phyloP scores from a whole-genome alignment of 2,113 vertebrate genomes.

The Rhea pennata region DNA sequence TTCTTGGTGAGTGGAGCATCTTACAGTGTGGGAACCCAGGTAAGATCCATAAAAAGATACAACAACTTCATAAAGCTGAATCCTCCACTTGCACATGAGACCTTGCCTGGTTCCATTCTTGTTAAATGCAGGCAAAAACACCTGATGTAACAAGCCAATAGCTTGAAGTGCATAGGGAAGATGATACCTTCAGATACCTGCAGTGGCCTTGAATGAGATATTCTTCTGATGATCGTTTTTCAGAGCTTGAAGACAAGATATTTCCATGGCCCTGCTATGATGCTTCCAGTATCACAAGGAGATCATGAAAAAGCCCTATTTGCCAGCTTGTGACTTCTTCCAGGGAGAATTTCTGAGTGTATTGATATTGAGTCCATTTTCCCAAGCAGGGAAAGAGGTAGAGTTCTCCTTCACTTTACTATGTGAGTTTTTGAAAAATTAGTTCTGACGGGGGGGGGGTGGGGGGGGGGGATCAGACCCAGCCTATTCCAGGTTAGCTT shows the following conservation, averaged over 20 bases:
- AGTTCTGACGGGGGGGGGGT: too few species aligned
- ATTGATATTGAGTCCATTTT: not conserved
- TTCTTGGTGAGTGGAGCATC: not conserved
- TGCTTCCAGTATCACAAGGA: not conserved
- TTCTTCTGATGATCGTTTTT: not conserved
- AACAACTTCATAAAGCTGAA: not conserved
- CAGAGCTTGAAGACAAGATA: rapidly evolving
- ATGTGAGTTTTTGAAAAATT: not conserved
- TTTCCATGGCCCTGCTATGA: not conserved
- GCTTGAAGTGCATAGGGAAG: not conserved
- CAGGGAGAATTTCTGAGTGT: not conserved
- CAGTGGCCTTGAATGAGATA: not conserved
- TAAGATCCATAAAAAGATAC: not conserved
- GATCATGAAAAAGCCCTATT: not conserved
- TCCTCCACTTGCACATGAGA: not conserved
- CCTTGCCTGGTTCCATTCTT: not conserved
- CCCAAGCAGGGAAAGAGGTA: rapidly evolving
- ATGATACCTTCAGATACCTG: rapidly evolving
- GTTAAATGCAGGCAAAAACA: not conserved
- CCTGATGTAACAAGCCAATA: not conserved
- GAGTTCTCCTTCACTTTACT: not conserved
- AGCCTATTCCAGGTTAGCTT: not conserved
- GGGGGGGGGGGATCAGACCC: not conserved
- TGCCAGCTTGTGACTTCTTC: not conserved
- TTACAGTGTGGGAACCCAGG: not conserved